Evolutionary conservation across 2,113 vertebrate genomes (phyloP), one percentile per base, ranked within the genome.

Genomic region (Azemiops feae): DNA sequence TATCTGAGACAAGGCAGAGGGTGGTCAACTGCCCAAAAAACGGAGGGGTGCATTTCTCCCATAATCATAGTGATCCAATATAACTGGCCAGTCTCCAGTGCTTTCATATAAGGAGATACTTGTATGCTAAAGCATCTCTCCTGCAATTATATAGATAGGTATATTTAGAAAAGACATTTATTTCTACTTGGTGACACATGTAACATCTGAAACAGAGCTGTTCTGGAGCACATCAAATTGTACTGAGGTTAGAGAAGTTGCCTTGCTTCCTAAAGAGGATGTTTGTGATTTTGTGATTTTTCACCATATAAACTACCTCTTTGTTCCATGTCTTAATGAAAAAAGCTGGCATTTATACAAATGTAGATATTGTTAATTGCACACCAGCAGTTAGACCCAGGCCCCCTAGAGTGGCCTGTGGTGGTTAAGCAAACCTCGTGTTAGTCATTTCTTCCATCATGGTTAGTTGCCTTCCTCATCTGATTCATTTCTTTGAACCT

Each of bases 121-220:
- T 93, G 18, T 27, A 27, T 64, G 74, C 92, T 90, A 57, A 90
- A 87, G 60, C 89, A 93, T 64, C 81, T 87, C 47, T 43, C 89
- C 81, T 53, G 52, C 89, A 93, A 93, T 90, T 90, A 93, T 87
- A 90, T 90, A 86, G 89, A 60, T 64, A 90, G 81, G 89, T 90
- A 93, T 93, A 93, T 93, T 90, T 93, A 85, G 81, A 90, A 93
- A 64, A 57, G 30, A 43, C 43, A 90, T 90, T 93, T 93, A 90
- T 87, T 93, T 90, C 90, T 90, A 43, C 85, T 87, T 34, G 4
- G 47, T 93, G 92, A 90, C 81, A 90, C 45, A 90, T 22, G 18
- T 30, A n/a, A 89, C 10, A 90, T 87, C 89, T 90, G 92, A 90
- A 90, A 93, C 34, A 64, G 89, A 87, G 55, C 34, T 93, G 89